Percentiles rank a stretch among this genome's conserved stretches.
Conservation (phyloP, 1,140 invertebrate species). For the Caerostris darwini region DNA sequence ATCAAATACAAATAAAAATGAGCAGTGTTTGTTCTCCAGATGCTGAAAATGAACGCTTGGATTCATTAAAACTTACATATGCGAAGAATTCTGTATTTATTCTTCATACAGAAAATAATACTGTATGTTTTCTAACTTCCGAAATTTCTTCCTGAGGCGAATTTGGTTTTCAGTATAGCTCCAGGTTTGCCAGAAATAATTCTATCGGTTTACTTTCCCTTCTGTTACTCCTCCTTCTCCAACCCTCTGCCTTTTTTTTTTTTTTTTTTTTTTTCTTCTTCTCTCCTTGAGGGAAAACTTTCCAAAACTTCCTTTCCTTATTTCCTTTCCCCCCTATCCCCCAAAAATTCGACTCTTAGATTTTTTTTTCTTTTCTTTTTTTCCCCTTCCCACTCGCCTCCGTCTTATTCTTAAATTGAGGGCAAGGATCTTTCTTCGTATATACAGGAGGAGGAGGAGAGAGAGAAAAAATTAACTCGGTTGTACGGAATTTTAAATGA, state of each 20-base stretch:
- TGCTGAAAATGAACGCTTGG: too few species aligned
- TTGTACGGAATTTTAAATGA: conserved; percentile 43
- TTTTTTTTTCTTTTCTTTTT: not conserved
- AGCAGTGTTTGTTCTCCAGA: too few species aligned
- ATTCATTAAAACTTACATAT: too few species aligned
- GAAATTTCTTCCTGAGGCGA: not conserved
- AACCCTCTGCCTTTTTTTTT: not conserved
- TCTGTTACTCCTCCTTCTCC: not conserved
- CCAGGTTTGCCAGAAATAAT: not conserved
- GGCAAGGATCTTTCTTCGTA: conserved; percentile 3
- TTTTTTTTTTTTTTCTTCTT: not conserved
- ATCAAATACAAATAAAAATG: too few species aligned
- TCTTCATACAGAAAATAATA: too few species aligned
- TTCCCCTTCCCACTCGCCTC: not conserved
- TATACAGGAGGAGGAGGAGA: not conserved
- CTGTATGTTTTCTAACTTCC: not conserved
- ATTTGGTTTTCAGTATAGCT: not conserved
- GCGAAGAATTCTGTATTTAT: too few species aligned
- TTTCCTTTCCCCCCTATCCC: not conserved
- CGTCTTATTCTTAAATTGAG: not conserved
- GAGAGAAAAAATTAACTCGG: not conserved
- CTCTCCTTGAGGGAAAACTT: not conserved
- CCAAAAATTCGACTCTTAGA: not conserved
- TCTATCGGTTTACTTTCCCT: conserved; percentile 4
- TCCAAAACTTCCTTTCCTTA: not conserved